These are phyloP conservation scores for Acanthopleura granulata DNA, from an alignment of 2,888 invertebrate genomes.

Conservation along the genomic window DNA sequence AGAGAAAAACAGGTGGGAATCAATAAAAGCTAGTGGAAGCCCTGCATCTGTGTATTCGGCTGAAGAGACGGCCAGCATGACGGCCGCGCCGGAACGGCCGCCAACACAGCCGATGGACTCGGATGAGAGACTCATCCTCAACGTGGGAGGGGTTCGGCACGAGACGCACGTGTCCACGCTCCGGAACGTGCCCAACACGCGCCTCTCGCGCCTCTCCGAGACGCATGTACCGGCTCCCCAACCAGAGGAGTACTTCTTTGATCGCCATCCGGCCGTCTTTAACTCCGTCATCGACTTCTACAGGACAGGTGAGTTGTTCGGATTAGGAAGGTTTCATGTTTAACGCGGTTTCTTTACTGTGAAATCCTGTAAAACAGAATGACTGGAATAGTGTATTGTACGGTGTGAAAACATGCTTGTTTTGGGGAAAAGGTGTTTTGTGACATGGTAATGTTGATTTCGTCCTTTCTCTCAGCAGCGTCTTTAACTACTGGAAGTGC, in stretches of 20 bases:
- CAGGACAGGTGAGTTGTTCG: slow-evolving; percentile 54
- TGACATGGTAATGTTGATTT: no score
- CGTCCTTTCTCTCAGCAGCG: no score
- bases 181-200: slow-evolving; percentile 56
- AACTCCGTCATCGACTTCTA: slow-evolving; percentile 67
- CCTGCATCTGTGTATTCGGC: background rate
- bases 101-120: background rate
- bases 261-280: slow-evolving; percentile 67
- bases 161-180: slow-evolving; percentile 65
- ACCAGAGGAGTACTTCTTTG: slow-evolving; percentile 66
- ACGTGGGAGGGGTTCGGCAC: slow-evolving; percentile 67
- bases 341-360: no score
- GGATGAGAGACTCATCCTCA: slow-evolving; percentile 57
- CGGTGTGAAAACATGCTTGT: no score
- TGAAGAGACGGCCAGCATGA: slow-evolving; percentile 7
- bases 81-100: background rate
- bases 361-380: no score
- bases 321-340: no score
- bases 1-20: background rate
- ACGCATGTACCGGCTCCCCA: slow-evolving; percentile 46
- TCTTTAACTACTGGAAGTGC: no score
- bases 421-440: no score
- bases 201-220: slow-evolving; percentile 60
- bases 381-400: no score
- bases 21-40: background rate